These are phyloP conservation scores for Gallinago undulata DNA, from an alignment of 2,113 vertebrate species.

Conservation along the genomic window DNA sequence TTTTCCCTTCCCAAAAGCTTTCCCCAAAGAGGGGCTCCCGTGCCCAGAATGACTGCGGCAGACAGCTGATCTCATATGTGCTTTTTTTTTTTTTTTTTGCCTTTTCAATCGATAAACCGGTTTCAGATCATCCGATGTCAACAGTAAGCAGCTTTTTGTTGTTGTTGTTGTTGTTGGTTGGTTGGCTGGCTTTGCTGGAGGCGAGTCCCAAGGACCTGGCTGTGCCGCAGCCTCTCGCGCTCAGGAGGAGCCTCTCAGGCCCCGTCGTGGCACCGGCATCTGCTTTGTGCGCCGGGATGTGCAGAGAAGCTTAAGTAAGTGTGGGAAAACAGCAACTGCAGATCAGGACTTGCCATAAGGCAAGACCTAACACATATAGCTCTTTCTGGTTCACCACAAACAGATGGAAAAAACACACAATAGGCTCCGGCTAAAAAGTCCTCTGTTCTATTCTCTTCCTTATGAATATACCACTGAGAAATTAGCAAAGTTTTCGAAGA, in stretches of 20 bases:
- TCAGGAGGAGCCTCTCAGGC: constrained; percentile 61
- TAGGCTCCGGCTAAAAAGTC: constrained; percentile 72
- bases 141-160: constrained; percentile 51
- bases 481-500: constrained; percentile 65
- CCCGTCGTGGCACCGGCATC: constrained; percentile 70
- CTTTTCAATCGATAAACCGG: constrained; percentile 38
- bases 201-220: constrained; percentile 69
- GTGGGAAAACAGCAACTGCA: constrained; percentile 84
- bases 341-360: constrained; percentile 80
- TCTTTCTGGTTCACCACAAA: constrained; percentile 78
- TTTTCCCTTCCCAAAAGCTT: not conserved
- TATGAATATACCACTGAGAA: constrained; percentile 56
- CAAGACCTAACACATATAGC: constrained; percentile 74
- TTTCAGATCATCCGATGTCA: constrained; percentile 64
- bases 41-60: not conserved
- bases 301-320: constrained; percentile 78
- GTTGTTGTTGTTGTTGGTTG: not conserved
- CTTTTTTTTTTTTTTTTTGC: not conserved
- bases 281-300: constrained; percentile 73
- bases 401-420: constrained; percentile 81
- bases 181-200: constrained; percentile 70
- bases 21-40: not conserved
- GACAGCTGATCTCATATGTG: not conserved
- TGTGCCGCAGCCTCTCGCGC: constrained; percentile 43
- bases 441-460: constrained; percentile 66